These are phyloP conservation scores for Rhynchomys soricoides DNA, from an alignment of 2,113 vertebrate species.

Conservation along the genomic window DNA sequence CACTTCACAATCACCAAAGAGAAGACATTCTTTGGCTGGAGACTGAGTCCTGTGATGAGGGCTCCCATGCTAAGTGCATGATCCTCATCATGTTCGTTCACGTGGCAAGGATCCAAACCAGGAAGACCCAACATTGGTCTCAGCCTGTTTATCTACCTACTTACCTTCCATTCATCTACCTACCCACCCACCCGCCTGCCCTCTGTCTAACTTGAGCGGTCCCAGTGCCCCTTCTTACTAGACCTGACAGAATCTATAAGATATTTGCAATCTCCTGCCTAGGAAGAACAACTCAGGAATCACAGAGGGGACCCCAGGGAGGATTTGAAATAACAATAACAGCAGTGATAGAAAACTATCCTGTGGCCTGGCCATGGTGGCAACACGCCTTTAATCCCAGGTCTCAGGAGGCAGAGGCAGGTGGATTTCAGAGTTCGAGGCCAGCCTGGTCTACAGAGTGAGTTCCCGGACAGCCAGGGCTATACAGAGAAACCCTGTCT, in stretches of 20 bases:
- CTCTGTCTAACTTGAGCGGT: background rate
- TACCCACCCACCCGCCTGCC: no score
- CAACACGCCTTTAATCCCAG: no score
- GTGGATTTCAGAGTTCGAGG: no score
- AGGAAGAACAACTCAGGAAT: background rate
- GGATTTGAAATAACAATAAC: background rate
- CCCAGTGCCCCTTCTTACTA: background rate
- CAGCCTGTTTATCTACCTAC: background rate
- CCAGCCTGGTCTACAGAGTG: no score
- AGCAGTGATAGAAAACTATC: background rate
- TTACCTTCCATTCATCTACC: background rate
- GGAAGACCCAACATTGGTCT: background rate
- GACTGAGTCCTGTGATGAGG: background rate
- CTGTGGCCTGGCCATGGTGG: no score
- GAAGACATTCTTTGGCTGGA: background rate
- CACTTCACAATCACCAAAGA: background rate
- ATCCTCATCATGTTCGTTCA: fast-evolving
- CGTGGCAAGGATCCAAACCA: no score
- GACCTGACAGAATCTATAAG: background rate
- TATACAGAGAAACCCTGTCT: no score
- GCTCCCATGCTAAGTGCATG: fast-evolving
- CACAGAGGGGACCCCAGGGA: background rate
- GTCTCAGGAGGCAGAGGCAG: no score
- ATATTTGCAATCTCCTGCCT: background rate
- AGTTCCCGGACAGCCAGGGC: no score